Percentiles rank a stretch among this genome's conserved stretches.
Evolutionary conservation across 2,113 vertebrate species (phyloP).

Genomic region (Melanerpes formicivorus): DNA sequence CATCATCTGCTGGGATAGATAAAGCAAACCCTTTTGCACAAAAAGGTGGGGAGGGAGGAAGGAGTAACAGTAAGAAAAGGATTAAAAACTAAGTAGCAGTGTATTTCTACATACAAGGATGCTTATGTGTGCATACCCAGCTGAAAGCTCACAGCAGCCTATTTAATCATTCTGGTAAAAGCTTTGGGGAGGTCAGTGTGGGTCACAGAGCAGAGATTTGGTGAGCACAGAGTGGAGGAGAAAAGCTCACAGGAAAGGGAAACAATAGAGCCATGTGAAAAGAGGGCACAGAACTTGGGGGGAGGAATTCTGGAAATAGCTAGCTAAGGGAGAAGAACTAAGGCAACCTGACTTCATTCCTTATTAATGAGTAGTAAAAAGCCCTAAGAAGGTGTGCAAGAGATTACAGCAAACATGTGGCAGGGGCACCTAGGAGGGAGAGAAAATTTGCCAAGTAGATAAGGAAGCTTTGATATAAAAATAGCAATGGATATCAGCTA

Average conservation of each 20-base stretch:
- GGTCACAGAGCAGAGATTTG: background rate
- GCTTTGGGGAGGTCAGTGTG: background rate
- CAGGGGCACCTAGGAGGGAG: conserved; percentile 2
- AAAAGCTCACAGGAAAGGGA: background rate
- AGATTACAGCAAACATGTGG: conserved; percentile 45
- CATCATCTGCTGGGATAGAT: background rate
- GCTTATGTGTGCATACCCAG: fast-evolving
- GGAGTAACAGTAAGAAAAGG: background rate
- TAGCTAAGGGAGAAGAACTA: conserved; percentile 15
- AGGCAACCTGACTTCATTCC: conserved; percentile 33
- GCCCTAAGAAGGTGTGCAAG: conserved; percentile 15
- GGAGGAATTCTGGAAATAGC: background rate
- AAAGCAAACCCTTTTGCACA: background rate
- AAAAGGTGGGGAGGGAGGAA: background rate
- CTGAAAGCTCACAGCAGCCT: background rate
- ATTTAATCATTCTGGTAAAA: background rate
- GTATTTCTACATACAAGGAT: background rate
- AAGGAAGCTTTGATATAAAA: conserved; percentile 55
- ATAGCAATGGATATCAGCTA: conserved; percentile 26
- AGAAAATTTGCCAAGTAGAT: conserved; percentile 52
- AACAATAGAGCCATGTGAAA: background rate
- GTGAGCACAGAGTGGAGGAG: background rate
- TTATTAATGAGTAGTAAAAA: conserved; percentile 50
- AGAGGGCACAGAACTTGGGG: background rate
- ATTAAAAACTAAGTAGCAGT: background rate